Base-by-base conservation (phyloP, 2,113 vertebrate species). In the Raphicerus campestris region DNA sequence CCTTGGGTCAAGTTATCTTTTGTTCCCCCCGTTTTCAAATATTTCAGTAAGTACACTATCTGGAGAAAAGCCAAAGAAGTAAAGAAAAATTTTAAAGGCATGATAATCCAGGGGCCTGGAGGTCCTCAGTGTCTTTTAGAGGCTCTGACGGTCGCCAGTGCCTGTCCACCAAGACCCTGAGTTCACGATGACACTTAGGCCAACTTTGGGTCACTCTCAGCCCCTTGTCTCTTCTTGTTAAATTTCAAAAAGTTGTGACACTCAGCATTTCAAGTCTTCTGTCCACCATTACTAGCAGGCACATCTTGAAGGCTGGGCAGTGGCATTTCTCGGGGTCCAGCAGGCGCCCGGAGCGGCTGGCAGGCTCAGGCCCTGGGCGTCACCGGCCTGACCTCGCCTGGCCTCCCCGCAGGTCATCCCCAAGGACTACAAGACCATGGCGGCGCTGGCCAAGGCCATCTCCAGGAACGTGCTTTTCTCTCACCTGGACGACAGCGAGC, bases 371-470 rank as follows among this genome's bases (percentile, higher is more conserved):
- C 77, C 28, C 73, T 77, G 73, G 15, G n/a, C 0, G 14, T 28
- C 20, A 0, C 1, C 1, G 1, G 15, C n/a, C 63, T 96, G 60
- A 85, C 42, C 3, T 2, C 2, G 0, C 2, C 22, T 42, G 35
- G 9, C 42, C 70, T 60, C 91, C 93, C 66, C 28, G 1, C 98
- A 99, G 99, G 99, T 99, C 96, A 99, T 99, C 97, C 99, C 99
- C 63, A 99, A 99, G 98, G 99, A 99, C 99, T 99, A 99, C 97
- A 99, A 99, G 98, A 99, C 99, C 9, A 99, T 99, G 99, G 99
- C 99, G 0, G 99, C 99, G 8, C 98, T 99, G 99, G 99, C 99
- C 82, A 99, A 99, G 97, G 99, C 99, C 97, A 99, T 99, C 96
- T 99, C 99, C 97, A 99, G 99, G 99, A 99, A 99, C 0, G 99